A percentile compares a stretch with the other conserved stretches of the same genome.
Evolutionary conservation across 2,113 vertebrate genomes (phyloP).

Genomic region (Leptobrachium ailaonicum): DNA sequence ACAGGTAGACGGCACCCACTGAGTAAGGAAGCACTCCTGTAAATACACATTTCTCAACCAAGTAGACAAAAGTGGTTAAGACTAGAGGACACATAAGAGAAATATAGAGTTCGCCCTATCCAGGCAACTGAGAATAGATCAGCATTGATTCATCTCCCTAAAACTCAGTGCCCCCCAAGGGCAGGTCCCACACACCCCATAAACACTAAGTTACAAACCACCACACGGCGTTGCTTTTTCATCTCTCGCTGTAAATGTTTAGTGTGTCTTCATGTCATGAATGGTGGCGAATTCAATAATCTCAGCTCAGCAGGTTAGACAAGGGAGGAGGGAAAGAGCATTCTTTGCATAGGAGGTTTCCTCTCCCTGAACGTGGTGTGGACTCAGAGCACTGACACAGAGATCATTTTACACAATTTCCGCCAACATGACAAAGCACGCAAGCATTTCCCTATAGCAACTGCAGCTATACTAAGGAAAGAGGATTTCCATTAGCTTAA

Average conservation of each 20-base stretch:
- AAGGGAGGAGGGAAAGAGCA: background rate
- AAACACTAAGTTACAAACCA: background rate
- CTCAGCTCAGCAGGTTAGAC: conserved; percentile 7
- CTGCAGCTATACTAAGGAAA: background rate
- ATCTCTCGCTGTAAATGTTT: background rate
- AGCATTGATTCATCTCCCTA: no score
- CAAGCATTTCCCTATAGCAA: background rate
- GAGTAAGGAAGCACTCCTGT: no score
- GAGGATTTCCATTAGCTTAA: background rate
- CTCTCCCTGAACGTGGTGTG: background rate
- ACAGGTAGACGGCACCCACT: no score
- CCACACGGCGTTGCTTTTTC: background rate
- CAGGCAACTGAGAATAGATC: no score
- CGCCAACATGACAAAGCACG: background rate
- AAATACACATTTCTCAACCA: no score
- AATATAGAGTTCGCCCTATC: no score
- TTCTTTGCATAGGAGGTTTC: background rate
- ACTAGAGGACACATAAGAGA: no score
- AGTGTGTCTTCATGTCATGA: background rate
- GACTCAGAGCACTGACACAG: background rate
- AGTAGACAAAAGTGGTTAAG: no score
- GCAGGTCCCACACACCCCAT: background rate
- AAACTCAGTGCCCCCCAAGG: no score
- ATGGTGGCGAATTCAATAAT: background rate
- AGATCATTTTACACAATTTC: conserved; percentile 1